Evolutionary conservation across 2,797 vertebrate genomes (phyloP).

Genomic region (Phrynocephalus vlangalii): DNA sequence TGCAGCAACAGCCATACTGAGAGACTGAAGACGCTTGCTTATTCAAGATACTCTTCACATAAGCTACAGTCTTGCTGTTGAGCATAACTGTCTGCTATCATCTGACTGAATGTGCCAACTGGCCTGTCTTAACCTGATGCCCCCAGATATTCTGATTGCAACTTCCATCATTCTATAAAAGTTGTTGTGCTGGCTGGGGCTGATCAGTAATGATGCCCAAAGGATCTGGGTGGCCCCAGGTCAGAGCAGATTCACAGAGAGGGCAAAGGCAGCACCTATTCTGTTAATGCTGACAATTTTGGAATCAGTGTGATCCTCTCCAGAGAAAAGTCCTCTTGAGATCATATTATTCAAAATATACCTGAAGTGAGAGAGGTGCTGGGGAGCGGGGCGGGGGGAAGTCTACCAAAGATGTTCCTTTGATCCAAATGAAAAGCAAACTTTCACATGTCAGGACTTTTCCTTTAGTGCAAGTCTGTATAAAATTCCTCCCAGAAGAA

Average conservation of each 20-base stretch:
- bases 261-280: background rate
- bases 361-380: background rate
- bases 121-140: background rate
- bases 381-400: too few species aligned
- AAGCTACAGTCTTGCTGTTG: background rate
- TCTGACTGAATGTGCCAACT: background rate
- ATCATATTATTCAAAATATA: background rate
- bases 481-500: background rate
- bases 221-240: background rate
- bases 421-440: background rate
- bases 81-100: background rate
- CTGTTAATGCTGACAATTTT: background rate
- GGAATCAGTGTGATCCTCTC: background rate
- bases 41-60: background rate
- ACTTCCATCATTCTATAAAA: background rate
- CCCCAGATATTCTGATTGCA: background rate
- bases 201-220: background rate
- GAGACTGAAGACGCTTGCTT: background rate
- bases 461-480: slow-evolving; percentile 21
- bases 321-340: background rate
- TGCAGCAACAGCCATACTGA: background rate
- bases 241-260: background rate
- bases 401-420: background rate
- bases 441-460: background rate
- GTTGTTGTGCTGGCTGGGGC: background rate